These are phyloP conservation scores for Dicrostonyx torquatus DNA, from an alignment of 2,797 vertebrate species.

Conservation along the genomic window DNA sequence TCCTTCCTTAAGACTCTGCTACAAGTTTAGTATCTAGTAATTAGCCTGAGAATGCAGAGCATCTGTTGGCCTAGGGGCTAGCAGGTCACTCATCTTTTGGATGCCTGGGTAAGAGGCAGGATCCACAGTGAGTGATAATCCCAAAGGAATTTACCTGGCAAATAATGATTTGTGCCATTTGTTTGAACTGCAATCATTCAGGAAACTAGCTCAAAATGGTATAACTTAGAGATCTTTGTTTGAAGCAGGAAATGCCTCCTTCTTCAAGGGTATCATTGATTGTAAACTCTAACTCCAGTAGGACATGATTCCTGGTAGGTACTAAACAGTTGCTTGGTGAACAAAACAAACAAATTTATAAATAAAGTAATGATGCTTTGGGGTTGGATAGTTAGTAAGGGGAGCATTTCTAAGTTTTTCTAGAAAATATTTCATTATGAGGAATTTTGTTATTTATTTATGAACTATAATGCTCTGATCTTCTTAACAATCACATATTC, in stretches of 20 bases:
- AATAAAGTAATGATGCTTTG: not conserved
- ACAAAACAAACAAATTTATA: not conserved
- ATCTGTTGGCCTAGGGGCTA: not conserved
- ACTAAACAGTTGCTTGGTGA: not conserved
- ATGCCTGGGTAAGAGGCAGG: not conserved
- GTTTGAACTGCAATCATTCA: not conserved
- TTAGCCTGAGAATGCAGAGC: not conserved
- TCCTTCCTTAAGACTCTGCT: not conserved
- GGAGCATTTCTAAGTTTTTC: not conserved
- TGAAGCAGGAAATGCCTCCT: not conserved
- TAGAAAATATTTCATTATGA: not conserved
- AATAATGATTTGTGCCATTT: constrained; percentile 15
- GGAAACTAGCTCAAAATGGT: not conserved
- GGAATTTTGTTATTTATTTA: not conserved
- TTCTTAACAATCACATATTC: not conserved
- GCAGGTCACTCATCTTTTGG: not conserved
- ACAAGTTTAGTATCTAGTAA: not conserved
- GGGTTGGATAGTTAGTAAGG: not conserved
- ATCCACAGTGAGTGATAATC: not conserved
- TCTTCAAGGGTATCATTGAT: constrained; percentile 16
- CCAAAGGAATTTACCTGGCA: not conserved
- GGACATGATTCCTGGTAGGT: not conserved
- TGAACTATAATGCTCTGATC: not conserved
- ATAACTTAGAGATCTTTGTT: not conserved
- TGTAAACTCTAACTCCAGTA: not conserved